phyloP scores from a whole-genome alignment of 2,797 vertebrate genomes.

The Syngnathus acus region DNA sequence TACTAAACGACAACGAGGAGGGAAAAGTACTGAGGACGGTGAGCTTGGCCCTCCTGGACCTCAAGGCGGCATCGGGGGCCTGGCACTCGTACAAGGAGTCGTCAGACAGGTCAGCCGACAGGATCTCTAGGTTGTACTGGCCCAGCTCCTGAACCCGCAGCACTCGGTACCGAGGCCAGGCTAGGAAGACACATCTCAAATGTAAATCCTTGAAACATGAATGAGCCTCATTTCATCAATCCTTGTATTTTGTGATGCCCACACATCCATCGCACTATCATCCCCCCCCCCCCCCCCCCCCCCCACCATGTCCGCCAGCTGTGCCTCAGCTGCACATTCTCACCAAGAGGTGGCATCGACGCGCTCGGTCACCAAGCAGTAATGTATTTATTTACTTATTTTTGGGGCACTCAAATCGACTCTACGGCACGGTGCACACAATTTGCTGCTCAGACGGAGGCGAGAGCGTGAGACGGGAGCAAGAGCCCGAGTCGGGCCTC shows the following conservation, averaged over 20 bases:
- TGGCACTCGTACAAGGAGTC: conserved; percentile 92
- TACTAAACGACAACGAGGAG: too few species aligned
- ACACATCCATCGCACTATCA: conserved; percentile 5
- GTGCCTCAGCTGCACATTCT: conserved; percentile 45
- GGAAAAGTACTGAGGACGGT: conserved; percentile 73
- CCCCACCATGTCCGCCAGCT: conserved; percentile 35
- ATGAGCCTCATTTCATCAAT: neutral
- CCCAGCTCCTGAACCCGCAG: conserved; percentile 80
- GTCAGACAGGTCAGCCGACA: conserved; percentile 83
- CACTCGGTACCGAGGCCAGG: conserved; percentile 89
- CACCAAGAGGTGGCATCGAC: conserved; percentile 64
- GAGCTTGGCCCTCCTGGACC: conserved; percentile 85
- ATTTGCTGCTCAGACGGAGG: conserved; percentile 42
- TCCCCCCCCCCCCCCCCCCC: conserved; percentile 16
- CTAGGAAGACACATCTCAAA: conserved; percentile 46
- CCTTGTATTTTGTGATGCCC: neutral
- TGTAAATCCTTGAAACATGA: neutral
- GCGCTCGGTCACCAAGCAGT: conserved; percentile 34
- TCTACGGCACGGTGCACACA: conserved; percentile 47
- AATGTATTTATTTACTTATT: conserved; percentile 11
- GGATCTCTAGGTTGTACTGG: conserved; percentile 92
- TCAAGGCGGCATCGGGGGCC: conserved; percentile 88
- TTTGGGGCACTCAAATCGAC: conserved; percentile 45
- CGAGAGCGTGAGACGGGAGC: conserved; percentile 14
- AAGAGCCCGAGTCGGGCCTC: neutral